Evolutionary conservation across 2,797 vertebrate species (phyloP).

Genomic region (Pseudomugil tenellus): DNA sequence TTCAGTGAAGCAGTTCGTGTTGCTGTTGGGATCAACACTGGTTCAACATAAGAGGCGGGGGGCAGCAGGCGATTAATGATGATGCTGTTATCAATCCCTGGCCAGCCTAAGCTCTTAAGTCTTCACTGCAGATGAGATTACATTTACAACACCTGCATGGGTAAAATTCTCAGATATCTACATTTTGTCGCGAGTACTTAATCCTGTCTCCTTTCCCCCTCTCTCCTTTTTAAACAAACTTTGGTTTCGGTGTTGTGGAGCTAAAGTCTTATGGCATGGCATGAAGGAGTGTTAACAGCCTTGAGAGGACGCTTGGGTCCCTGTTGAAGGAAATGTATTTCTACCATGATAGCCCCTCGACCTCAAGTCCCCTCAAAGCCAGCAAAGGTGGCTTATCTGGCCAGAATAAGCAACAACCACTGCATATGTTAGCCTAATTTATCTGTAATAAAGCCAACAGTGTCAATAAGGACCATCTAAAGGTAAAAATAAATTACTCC

Average conservation of each 20-base stretch:
- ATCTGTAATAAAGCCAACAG: no score
- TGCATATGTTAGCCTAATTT: background rate
- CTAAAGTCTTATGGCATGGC: constrained; percentile 27
- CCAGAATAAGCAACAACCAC: constrained; percentile 3
- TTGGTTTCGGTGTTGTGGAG: constrained; percentile 18
- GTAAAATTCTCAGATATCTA: background rate
- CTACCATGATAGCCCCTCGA: constrained; percentile 28
- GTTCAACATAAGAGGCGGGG: background rate
- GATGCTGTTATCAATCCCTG: background rate
- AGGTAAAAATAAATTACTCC: no score
- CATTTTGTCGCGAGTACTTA: no score
- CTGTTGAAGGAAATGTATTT: constrained; percentile 22
- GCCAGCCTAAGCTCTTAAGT: no score
- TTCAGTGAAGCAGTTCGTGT: constrained; percentile 5
- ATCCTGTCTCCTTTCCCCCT: no score
- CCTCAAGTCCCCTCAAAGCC: constrained; percentile 14
- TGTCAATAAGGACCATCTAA: no score
- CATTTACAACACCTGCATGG: background rate
- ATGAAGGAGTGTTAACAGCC: constrained; percentile 32
- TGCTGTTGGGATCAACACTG: constrained; percentile 31
- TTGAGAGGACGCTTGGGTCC: constrained; percentile 11
- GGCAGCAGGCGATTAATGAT: background rate
- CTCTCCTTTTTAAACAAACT: background rate
- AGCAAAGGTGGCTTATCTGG: constrained; percentile 5
- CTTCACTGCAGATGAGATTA: background rate